Conservation (phyloP, 2,888 invertebrate species). For the Mesoligia furuncula region DNA sequence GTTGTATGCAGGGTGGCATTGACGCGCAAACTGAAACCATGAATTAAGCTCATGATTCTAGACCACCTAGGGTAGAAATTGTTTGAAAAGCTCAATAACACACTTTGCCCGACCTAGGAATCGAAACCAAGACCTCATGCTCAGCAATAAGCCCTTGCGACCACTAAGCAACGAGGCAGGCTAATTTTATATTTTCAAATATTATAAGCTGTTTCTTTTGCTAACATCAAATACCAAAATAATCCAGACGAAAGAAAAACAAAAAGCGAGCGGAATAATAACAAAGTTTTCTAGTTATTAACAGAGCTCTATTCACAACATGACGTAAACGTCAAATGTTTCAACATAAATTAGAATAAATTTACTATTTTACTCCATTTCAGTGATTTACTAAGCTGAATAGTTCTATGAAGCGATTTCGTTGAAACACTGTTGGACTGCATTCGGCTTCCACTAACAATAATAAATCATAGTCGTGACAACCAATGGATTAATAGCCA, state of each 20-base stretch:
- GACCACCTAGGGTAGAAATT: too few species aligned
- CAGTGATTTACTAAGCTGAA: constrained; percentile 39
- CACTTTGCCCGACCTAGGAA: too few species aligned
- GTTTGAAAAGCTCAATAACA: too few species aligned
- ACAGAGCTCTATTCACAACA: constrained; percentile 18
- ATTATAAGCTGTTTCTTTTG: constrained; percentile 1
- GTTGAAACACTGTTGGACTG: constrained; percentile 3
- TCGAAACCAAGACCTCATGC: too few species aligned
- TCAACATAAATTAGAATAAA: constrained; percentile 39
- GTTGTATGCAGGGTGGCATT: too few species aligned
- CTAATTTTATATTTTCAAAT: neutral
- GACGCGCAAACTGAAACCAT: too few species aligned
- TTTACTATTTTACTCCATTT: constrained; percentile 25
- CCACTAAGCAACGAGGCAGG: neutral
- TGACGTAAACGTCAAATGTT: constrained; percentile 20
- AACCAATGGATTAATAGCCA: too few species aligned
- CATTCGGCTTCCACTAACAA: neutral
- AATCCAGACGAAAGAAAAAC: constrained; percentile 11
- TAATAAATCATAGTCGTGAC: constrained; percentile 7
- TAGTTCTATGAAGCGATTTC: constrained; percentile 14
- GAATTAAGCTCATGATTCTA: too few species aligned
- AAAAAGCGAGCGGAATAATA: neutral
- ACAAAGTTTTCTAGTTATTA: constrained; percentile 20
- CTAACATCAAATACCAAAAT: neutral
- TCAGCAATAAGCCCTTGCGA: too few species aligned